Evolutionary conservation across 1,140 invertebrate species (phyloP).

Genomic region (Sycobia sp.): DNA sequence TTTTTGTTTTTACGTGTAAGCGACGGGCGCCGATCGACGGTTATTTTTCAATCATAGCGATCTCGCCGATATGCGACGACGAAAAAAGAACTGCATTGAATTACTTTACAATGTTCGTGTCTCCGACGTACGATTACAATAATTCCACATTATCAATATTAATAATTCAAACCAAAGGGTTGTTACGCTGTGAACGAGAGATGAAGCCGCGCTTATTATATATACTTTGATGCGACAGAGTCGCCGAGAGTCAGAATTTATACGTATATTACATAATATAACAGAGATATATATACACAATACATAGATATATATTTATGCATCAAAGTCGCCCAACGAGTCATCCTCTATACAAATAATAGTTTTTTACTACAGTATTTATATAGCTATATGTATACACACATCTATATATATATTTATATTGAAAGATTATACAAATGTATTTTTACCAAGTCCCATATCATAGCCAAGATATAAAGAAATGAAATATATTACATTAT

Average conservation of each 20-base stretch:
- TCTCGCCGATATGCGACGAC: constrained; percentile 42
- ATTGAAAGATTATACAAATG: constrained; percentile 38
- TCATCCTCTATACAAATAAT: constrained; percentile 45
- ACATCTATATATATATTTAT: constrained; percentile 40
- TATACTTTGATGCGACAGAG: too few species aligned
- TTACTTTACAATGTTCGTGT: constrained; percentile 28
- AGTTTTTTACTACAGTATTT: constrained; percentile 58
- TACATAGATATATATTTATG: constrained; percentile 19
- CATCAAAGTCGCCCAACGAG: constrained; percentile 38
- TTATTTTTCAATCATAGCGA: constrained; percentile 30
- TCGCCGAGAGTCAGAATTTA: constrained; percentile 30
- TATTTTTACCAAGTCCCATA: constrained; percentile 39
- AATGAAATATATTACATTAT: too few species aligned
- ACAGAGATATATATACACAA: too few species aligned
- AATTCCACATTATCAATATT: constrained; percentile 37
- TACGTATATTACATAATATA: constrained; percentile 22
- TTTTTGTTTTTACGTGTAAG: neutral
- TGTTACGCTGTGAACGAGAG: constrained; percentile 32
- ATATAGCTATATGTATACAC: constrained; percentile 55
- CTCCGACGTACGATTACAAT: constrained; percentile 36
- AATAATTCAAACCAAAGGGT: constrained; percentile 30
- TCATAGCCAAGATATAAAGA: constrained; percentile 9
- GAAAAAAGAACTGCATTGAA: constrained; percentile 25
- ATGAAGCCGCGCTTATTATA: constrained; percentile 15
- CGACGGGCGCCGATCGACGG: neutral